Evolutionary conservation across 2,888 invertebrate genomes (phyloP), one percentile per base, ranked within the genome.

Genomic region (Monopis laevigella): DNA sequence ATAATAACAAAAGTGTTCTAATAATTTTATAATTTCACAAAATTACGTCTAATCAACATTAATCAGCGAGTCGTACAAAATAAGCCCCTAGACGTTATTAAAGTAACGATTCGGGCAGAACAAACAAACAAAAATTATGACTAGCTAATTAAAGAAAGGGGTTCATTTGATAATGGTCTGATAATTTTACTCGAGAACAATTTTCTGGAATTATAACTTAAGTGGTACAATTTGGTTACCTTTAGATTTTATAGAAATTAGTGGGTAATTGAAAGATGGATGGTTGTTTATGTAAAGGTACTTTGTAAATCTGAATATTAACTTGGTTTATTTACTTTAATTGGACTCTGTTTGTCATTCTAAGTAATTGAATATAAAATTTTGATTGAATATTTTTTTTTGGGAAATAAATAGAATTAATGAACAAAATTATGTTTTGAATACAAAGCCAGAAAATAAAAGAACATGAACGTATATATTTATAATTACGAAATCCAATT

Each of bases 141-240:
- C 53, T 58, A 62, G 65, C 68, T 74, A 78, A 78, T 78, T 77
- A 78, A 77, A 72, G 74, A 72, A 78, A 77, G 70, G 74, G 75
- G 70, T 74, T 65, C 56, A 65, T 65, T 67, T 70, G 62, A 71
- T 77, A 77, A 77, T 77, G 59, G 66, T 47, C 54, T 57, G 65
- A 74, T 77, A 77, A 77, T 77, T 72, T 63, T 52, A 62, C 66
- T 60, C 56, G 51, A 54, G 51, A 59, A 64, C 72, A 77, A 75
- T 75, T 75, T 73, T 64, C 63, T 73, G 59, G 59, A 62, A 74
- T 74, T 74, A 75, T 67, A 59, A 51, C 51, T 45, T 68, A 43
- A 72, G 62, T 68, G 65, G 61, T 53, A 54, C 48, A 53, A 55
- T 64, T 63, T 63, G 65, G 67, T 66, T 66, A 55, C 59, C 59